Evolutionary conservation across 35 echinoderm and acorn worm genomes (phyloP), one percentile per base, ranked within the genome.

Genomic region (Acanthaster planci): DNA sequence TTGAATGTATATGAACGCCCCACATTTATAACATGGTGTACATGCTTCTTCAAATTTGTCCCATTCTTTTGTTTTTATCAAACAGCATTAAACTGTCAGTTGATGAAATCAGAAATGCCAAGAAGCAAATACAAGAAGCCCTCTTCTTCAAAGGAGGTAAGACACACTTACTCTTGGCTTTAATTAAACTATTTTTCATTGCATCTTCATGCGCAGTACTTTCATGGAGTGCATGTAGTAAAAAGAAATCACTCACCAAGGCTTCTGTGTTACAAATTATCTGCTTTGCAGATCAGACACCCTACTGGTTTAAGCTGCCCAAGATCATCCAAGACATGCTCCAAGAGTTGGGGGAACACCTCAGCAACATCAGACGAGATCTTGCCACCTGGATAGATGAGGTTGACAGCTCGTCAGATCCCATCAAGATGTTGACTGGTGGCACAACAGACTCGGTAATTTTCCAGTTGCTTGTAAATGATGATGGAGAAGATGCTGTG

Each of bases 251-350:
- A n/a, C n/a, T n/a, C n/a, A n/a, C n/a, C n/a, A n/a, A n/a, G n/a
- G n/a, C n/a, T n/a, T n/a, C n/a, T n/a, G n/a, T n/a, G n/a, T n/a
- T n/a, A n/a, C n/a, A n/a, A n/a, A n/a, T n/a, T n/a, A n/a, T n/a
- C n/a, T n/a, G n/a, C 15, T 82, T 55, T 21, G 55, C 1, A 82
- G 79, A 32, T 54, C 44, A 82, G 19, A 42, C 23, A 26, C 79
- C 79, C 1, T 82, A 82, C 26, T 82, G 79, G 79, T 82, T 34
- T 27, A 0, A 82, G 51, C 79, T 82, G 2, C 23, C 79, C 19
- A 57, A 34, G 55, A 7, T 82, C 19, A 26, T 82, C 19, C 34
- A 22, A 6, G 51, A 57, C 23, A 82, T 57, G 31, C 35, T 54
- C 12, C 21, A 22, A 52, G 79, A 82, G 32, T 39, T 82, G 21